These are phyloP conservation scores for Synanthedon tipuliformis DNA, from an alignment of 2,888 invertebrate genomes.

Conservation along the genomic window DNA sequence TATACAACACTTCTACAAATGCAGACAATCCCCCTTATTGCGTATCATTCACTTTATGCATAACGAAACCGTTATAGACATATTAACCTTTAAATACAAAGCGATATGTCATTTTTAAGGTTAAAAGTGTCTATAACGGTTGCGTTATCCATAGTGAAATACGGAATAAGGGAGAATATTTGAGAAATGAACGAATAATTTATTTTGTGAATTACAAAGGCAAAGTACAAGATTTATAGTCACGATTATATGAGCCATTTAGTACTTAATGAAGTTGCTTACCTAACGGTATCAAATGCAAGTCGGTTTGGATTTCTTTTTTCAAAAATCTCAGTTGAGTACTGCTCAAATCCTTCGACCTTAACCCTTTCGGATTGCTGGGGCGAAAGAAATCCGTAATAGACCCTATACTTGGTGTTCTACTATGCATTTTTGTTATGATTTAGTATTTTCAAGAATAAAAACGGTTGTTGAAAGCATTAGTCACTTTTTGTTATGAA, in stretches of 20 bases:
- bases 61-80: too few relatives aligned
- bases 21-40: too few relatives aligned
- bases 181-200: not conserved
- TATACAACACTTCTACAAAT: slow-evolving; percentile 37
- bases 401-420: slow-evolving; percentile 36
- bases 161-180: too few relatives aligned
- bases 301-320: slow-evolving; percentile 69
- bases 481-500: slow-evolving; percentile 2
- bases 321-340: slow-evolving; percentile 67
- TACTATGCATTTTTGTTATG: slow-evolving; percentile 26
- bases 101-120: too few relatives aligned
- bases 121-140: too few relatives aligned
- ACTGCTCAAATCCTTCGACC: slow-evolving; percentile 43
- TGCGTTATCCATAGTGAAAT: too few relatives aligned
- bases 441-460: not conserved
- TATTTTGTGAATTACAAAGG: not conserved
- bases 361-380: slow-evolving; percentile 37
- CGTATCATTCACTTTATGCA: too few relatives aligned
- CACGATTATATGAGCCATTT: not conserved
- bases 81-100: too few relatives aligned
- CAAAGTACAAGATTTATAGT: not conserved
- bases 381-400: slow-evolving; percentile 55
- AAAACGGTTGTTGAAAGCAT: not conserved
- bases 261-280: slow-evolving; percentile 15
- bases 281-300: slow-evolving; percentile 61